Percentiles rank a stretch among this genome's conserved stretches.
Conservation (phyloP, 2,113 vertebrate genomes). For the Rhynchomys soricoides region DNA sequence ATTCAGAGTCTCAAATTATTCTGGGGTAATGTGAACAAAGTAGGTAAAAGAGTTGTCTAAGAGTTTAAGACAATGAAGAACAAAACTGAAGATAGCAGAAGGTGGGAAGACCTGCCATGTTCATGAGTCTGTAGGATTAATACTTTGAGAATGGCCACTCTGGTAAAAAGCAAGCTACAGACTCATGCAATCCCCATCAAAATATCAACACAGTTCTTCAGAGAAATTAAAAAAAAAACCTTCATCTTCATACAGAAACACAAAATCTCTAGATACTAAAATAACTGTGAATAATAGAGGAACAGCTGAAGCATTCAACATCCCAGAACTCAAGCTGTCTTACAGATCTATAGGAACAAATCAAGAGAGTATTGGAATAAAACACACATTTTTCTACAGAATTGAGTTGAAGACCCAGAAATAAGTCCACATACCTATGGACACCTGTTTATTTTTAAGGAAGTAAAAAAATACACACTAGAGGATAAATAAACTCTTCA, state of each 20-base stretch:
- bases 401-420: neutral
- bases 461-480: neutral
- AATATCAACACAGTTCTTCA: neutral
- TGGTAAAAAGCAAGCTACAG: neutral
- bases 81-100: neutral
- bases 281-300: neutral
- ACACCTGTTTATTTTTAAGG: neutral
- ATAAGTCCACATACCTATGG: neutral
- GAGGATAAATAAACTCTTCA: neutral
- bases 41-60: neutral
- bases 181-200: neutral
- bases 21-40: neutral
- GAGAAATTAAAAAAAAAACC: neutral
- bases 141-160: neutral
- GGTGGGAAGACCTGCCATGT: neutral
- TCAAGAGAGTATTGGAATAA: neutral
- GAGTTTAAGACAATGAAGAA: neutral
- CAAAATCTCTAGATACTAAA: neutral
- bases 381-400: neutral
- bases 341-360: neutral
- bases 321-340: neutral
- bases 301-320: neutral
- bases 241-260: neutral
- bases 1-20: neutral
- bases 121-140: neutral